Evolutionary conservation across 2,888 invertebrate species (phyloP), one percentile per base, ranked within the genome.

Genomic region (Habroteleia sp.): DNA sequence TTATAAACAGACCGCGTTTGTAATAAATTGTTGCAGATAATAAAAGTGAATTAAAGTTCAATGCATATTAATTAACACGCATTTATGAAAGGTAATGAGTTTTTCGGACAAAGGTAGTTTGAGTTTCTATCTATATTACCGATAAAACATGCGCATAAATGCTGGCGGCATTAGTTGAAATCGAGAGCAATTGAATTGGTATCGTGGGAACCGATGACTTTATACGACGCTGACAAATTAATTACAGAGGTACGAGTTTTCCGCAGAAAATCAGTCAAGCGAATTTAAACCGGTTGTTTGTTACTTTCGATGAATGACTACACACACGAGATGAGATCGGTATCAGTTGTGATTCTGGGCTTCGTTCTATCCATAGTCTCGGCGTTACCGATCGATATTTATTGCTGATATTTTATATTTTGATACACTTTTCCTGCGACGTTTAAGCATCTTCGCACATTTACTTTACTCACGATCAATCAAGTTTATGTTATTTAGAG

Each of bases 191-290:
- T 50, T 20, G 50, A 62, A 62, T 74, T 56, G 71, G 75, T 80
- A 83, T 74, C 85, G 85, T 85, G 85, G 83, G 85, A 85, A 84
- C 81, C 74, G 68, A 72, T 63, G 72, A 42, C 80, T 82, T 81
- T 80, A 56, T 41, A n/a, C 72, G 63, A 27, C 68, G 17, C 50
- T 31, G 50, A 35, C 29, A 50, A 35, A 48, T 71, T 62, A 62
- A 71, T 71, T 72, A 63, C 7, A 6, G 39, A n/a, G 35, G 0
- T 25, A 23, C 54, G 35, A 52, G 56, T 72, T 72, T 72, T 56
- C 62, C 54, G 54, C 62, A 54, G 71, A 62, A 69, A 71, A 62
- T 71, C 71, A 60, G 20, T 52, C 52, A 58, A 54, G 62, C 60
- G 54, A 4, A 7, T 13, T 42, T 7, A 46, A 72, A 72, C 62